These are phyloP conservation scores for Margaritifera margaritifera DNA, from an alignment of 2,888 invertebrate genomes.

Conservation along the genomic window DNA sequence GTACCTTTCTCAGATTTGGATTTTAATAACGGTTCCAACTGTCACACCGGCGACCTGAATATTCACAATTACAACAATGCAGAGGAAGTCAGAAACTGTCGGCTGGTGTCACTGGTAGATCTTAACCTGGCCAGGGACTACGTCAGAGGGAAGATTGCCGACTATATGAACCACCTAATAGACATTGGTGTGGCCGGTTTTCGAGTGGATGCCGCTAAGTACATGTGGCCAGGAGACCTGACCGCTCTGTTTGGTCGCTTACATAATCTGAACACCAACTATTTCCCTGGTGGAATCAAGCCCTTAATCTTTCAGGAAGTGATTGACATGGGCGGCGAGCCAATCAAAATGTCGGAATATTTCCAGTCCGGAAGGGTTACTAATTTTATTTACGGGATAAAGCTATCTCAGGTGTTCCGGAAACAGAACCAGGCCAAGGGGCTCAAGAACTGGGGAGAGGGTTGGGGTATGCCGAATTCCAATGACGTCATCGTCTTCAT, in stretches of 20 bases:
- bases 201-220: conserved; percentile 65
- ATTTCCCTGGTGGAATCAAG: conserved; percentile 46
- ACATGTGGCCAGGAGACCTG: conserved; percentile 68
- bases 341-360: conserved; percentile 62
- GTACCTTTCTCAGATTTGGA: conserved; percentile 76
- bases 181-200: conserved; percentile 76
- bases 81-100: conserved; percentile 77
- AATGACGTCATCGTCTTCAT: too few species aligned
- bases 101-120: conserved; percentile 83
- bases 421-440: conserved; percentile 49
- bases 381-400: conserved; percentile 80
- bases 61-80: conserved; percentile 59
- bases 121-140: conserved; percentile 79
- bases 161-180: conserved; percentile 58
- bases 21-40: conserved; percentile 76
- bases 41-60: conserved; percentile 74
- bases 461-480: too few species aligned
- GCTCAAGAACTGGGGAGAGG: conserved; percentile 45
- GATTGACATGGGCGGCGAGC: conserved; percentile 63
- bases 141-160: conserved; percentile 55
- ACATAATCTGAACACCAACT: conserved; percentile 37
- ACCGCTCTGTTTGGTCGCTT: conserved; percentile 52
- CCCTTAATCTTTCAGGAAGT: conserved; percentile 67
- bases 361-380: conserved; percentile 78
- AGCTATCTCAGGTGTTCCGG: conserved; percentile 52